phyloP scores from a whole-genome alignment of 2,888 invertebrate genomes.

The Drosophila borborema region DNA sequence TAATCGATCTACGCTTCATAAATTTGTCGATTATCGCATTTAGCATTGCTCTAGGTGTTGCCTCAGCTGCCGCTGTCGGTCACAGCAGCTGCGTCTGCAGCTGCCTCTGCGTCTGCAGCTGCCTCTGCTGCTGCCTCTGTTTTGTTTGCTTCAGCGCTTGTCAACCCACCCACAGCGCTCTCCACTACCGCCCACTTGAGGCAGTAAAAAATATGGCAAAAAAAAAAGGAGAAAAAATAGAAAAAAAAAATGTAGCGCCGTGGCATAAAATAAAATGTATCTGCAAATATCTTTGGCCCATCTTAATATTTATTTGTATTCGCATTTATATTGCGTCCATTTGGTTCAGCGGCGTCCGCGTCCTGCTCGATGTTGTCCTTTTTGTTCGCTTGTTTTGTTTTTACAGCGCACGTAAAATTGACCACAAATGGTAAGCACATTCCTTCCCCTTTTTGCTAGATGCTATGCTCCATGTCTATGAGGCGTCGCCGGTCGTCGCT shows the following conservation, averaged over 20 bases:
- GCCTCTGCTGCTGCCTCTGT: slow-evolving; percentile 8
- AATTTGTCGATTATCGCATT: slow-evolving; percentile 1
- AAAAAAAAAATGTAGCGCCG: slow-evolving; percentile 22
- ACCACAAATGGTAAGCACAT: slow-evolving; percentile 66
- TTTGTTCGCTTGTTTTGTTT: slow-evolving; percentile 61
- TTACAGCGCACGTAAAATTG: slow-evolving; percentile 75
- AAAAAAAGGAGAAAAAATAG: neutral
- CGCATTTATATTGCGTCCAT: slow-evolving; percentile 59
- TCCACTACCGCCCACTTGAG: neutral
- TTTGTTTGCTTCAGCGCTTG: slow-evolving; percentile 6
- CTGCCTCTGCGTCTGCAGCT: slow-evolving; percentile 1
- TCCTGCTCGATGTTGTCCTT: neutral
- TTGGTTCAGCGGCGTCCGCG: slow-evolving; percentile 10
- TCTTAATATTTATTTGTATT: slow-evolving; percentile 75
- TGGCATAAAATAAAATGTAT: slow-evolving; percentile 75
- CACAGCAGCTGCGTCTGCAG: neutral
- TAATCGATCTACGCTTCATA: slow-evolving; percentile 7
- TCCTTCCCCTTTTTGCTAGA: neutral
- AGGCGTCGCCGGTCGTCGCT: slow-evolving; percentile 35
- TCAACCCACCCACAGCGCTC: neutral
- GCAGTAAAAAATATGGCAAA: slow-evolving; percentile 51
- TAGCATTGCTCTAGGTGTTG: neutral
- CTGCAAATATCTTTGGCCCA: slow-evolving; percentile 63
- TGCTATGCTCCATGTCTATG: slow-evolving; percentile 8
- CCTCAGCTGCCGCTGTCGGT: neutral